These are phyloP conservation scores for Thalpophila matura DNA, from an alignment of 2,888 invertebrate genomes.

Conservation along the genomic window DNA sequence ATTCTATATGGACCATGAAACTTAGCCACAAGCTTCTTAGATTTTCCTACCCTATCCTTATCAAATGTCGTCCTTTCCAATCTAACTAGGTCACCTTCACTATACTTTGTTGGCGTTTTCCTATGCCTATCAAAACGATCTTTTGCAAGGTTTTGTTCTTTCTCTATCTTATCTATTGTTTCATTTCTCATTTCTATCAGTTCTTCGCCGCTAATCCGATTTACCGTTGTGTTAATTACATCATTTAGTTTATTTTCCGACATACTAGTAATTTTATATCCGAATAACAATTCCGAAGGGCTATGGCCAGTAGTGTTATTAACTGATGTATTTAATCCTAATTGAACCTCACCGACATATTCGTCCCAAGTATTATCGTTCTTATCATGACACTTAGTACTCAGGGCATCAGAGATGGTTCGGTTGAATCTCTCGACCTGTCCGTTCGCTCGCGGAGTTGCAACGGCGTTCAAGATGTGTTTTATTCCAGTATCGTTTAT, in stretches of 20 bases:
- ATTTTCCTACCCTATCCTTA: conserved; percentile 5
- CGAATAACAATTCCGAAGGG: conserved; percentile 16
- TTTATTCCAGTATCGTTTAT: background rate
- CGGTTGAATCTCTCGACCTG: conserved; percentile 23
- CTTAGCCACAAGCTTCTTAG: conserved; percentile 8
- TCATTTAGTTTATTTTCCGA: conserved; percentile 11
- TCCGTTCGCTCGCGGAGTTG: conserved; percentile 29
- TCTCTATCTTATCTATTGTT: background rate
- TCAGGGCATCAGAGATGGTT: conserved; percentile 11
- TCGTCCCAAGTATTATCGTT: conserved; percentile 22
- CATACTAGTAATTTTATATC: background rate
- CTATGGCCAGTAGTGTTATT: conserved; percentile 18
- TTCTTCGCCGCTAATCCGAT: background rate
- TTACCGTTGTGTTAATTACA: background rate
- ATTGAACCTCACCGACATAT: conserved; percentile 5
- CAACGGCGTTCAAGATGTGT: conserved; percentile 25
- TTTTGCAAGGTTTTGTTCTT: background rate
- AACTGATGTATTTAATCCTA: conserved; percentile 20
- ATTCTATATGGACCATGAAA: conserved; percentile 16
- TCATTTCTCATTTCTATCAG: background rate
- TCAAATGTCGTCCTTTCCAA: conserved; percentile 11
- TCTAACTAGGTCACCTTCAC: conserved; percentile 1
- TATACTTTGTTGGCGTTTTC: background rate
- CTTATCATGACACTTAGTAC: conserved; percentile 9
- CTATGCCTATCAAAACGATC: background rate